Conservation (phyloP, 1,140 invertebrate genomes). For the Holotrichia oblita region DNA sequence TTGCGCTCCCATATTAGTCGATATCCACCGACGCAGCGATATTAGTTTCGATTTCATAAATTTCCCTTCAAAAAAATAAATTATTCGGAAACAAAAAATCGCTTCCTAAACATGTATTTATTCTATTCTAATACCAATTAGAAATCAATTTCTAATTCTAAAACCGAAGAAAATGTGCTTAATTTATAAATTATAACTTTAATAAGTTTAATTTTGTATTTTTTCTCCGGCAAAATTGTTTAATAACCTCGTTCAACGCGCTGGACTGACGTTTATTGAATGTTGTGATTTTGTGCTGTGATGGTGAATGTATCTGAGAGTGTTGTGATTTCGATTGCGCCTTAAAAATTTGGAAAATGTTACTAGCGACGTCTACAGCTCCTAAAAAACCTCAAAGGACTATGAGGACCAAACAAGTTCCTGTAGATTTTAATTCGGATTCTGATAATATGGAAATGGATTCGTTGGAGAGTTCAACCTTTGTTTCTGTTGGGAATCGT, state of each 20-base stretch:
- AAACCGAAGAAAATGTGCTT: background rate
- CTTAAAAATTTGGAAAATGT: constrained; percentile 17
- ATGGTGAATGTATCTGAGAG: background rate
- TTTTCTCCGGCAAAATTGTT: background rate
- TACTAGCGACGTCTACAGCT: constrained; percentile 44
- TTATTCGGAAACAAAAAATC: no score
- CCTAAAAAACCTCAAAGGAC: constrained; percentile 50
- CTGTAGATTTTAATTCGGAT: constrained; percentile 8
- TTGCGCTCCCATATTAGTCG: constrained; percentile 2
- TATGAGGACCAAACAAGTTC: background rate
- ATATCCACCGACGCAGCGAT: background rate
- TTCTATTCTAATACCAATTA: background rate
- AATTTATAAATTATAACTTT: background rate
- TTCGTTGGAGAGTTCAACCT: background rate
- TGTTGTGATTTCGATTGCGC: background rate
- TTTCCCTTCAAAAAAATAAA: background rate
- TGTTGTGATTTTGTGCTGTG: background rate
- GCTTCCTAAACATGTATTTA: background rate
- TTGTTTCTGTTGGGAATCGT: no score
- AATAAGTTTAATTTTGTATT: background rate
- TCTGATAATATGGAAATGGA: constrained; percentile 37
- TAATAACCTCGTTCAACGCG: background rate
- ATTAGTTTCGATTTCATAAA: background rate
- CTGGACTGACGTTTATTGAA: background rate
- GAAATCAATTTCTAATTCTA: background rate